phyloP scores from a whole-genome alignment of 2,888 invertebrate genomes.

The Heliconius erato region DNA sequence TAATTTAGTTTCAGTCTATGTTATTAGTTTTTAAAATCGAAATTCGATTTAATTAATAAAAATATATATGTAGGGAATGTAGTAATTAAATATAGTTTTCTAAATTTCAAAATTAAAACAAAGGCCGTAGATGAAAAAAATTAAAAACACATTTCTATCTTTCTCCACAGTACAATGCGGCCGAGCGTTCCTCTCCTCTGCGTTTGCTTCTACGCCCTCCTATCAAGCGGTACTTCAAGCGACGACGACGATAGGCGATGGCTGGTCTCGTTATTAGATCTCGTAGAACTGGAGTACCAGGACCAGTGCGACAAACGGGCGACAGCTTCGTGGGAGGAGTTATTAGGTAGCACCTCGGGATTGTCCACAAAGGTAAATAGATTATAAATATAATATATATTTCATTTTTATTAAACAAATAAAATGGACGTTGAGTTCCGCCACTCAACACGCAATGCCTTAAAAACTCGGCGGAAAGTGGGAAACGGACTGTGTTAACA shows the following conservation, averaged over 20 bases:
- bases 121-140: neutral
- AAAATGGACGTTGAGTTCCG: no score
- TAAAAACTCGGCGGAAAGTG: no score
- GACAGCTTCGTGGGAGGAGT: constrained; percentile 75
- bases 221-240: constrained; percentile 73
- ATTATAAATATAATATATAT: neutral
- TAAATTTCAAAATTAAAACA: no score
- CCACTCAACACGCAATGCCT: no score
- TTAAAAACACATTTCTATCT: neutral
- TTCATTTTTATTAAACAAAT: no score
- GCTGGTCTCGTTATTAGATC: constrained; percentile 73
- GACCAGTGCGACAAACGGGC: constrained; percentile 78
- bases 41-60: no score
- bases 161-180: constrained; percentile 71
- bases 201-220: constrained; percentile 68
- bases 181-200: constrained; percentile 64
- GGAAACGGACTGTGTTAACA: no score
- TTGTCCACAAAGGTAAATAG: constrained; percentile 68
- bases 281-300: constrained; percentile 81
- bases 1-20: no score
- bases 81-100: no score
- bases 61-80: no score
- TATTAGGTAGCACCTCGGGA: constrained; percentile 70
- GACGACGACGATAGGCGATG: constrained; percentile 74
- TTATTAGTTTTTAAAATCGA: no score